These are phyloP conservation scores for Erpobdella octoculata DNA, from an alignment of 2,888 invertebrate species.

Conservation along the genomic window DNA sequence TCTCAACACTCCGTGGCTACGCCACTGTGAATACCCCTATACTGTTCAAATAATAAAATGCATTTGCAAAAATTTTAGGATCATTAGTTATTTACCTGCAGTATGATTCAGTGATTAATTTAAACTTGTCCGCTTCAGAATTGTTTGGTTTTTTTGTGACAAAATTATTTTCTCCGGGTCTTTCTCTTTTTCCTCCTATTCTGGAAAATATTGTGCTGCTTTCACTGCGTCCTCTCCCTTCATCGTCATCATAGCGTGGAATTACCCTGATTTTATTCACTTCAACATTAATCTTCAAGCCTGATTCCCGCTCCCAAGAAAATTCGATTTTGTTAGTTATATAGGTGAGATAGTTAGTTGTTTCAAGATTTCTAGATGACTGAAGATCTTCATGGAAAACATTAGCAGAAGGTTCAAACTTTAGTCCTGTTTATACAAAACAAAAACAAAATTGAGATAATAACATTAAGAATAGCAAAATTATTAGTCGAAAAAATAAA, in stretches of 20 bases:
- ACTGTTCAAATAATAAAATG: too few relatives aligned
- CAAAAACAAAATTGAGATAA: not conserved
- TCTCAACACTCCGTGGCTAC: not conserved
- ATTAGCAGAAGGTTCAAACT: conserved; percentile 40
- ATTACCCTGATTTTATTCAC: conserved; percentile 45
- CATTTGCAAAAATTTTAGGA: too few relatives aligned
- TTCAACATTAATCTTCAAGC: conserved; percentile 43
- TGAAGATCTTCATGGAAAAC: conserved; percentile 47
- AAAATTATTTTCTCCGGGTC: conserved; percentile 42
- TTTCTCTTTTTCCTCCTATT: conserved; percentile 19
- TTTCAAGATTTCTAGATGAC: conserved; percentile 41
- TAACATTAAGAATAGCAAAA: not conserved
- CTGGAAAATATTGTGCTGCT: not conserved
- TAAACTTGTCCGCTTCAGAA: conserved; percentile 40
- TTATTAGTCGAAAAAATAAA: not conserved
- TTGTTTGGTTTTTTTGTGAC: conserved; percentile 38
- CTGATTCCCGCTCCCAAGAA: conserved; percentile 45
- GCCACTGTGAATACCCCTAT: not conserved
- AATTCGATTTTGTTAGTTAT: conserved; percentile 44
- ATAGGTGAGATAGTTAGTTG: conserved; percentile 44
- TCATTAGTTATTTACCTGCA: conserved; percentile 47
- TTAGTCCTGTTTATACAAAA: not conserved
- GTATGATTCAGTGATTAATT: conserved; percentile 39
- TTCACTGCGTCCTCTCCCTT: conserved; percentile 34
- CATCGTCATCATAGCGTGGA: conserved; percentile 47